Percentiles rank a stretch among this genome's conserved stretches.
These are phyloP conservation scores for Vulpes lagopus DNA, from an alignment of 2,113 vertebrate genomes.

Conservation along the genomic window DNA sequence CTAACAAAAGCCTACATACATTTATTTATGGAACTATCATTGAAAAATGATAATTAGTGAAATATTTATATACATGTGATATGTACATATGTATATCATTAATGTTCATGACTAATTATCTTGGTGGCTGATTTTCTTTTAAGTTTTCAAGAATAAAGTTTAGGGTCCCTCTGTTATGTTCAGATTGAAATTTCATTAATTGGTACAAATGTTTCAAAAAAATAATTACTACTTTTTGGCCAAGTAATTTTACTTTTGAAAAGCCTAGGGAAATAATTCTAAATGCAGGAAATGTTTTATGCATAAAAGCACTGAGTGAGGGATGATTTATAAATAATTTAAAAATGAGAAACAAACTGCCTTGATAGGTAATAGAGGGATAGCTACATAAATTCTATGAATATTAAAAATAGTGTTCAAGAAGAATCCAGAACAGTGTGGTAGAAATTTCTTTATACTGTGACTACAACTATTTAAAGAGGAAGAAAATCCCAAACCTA, in stretches of 20 bases:
- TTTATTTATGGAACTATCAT: not conserved
- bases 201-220: slow-evolving; percentile 6
- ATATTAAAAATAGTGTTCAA: slow-evolving; percentile 9
- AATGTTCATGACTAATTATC: slow-evolving; percentile 3
- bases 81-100: not conserved
- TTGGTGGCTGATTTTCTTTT: slow-evolving; percentile 25
- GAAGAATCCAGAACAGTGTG: not conserved
- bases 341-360: not conserved
- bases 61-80: not conserved
- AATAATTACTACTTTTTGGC: not conserved
- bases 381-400: not conserved
- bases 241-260: slow-evolving; percentile 2
- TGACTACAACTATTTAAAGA: not conserved
- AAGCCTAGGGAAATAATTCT: slow-evolving; percentile 9
- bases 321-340: slow-evolving; percentile 19
- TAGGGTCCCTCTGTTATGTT: not conserved
- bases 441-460: not conserved
- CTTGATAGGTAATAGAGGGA: not conserved
- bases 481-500: not conserved
- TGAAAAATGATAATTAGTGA: not conserved
- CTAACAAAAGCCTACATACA: not conserved
- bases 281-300: slow-evolving; percentile 21
- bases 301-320: not conserved
- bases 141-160: not conserved
- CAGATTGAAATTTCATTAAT: slow-evolving; percentile 15